phyloP scores from a whole-genome alignment of 2,888 invertebrate species.

The Drosophila birchii region DNA sequence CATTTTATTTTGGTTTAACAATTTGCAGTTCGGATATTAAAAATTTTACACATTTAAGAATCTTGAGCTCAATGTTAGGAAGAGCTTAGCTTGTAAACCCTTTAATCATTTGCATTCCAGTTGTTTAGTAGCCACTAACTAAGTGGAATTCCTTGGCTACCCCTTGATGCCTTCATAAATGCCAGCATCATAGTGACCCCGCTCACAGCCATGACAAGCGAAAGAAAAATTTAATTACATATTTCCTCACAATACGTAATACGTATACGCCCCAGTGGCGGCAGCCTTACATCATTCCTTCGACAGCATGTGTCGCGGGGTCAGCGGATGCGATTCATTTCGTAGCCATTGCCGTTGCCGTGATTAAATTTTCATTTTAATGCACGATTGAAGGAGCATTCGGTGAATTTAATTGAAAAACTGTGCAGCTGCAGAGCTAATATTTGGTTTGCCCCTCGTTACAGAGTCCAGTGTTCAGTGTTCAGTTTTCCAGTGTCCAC shows the following conservation, averaged over 20 bases:
- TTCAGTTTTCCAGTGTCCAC: not conserved
- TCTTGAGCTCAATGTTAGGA: not conserved
- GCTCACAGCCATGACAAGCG: conserved; percentile 22
- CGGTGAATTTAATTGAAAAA: conserved; percentile 77
- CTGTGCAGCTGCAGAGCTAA: conserved; percentile 67
- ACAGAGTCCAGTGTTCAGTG: not conserved
- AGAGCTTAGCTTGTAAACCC: not conserved
- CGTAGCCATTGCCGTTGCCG: conserved; percentile 38
- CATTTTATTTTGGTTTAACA: too few species aligned
- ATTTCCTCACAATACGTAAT: conserved; percentile 60
- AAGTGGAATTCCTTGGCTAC: conserved; percentile 3
- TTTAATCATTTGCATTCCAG: not conserved
- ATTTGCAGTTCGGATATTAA: not conserved
- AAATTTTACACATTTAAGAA: not conserved
- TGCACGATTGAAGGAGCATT: conserved; percentile 78
- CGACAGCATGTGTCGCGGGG: conserved; percentile 36
- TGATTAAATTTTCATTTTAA: conserved; percentile 80
- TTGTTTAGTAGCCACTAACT: conserved; percentile 2
- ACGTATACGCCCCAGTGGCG: conserved; percentile 44
- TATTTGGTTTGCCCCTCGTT: conserved; percentile 61
- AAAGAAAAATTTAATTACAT: conserved; percentile 68
- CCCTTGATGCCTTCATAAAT: conserved; percentile 12
- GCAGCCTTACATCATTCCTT: conserved; percentile 16
- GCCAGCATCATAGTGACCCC: conserved; percentile 5
- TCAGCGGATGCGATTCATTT: conserved; percentile 52